A percentile compares a stretch with the other conserved stretches of the same genome.
These are phyloP conservation scores for Porphyrio hochstetteri DNA, from an alignment of 2,113 vertebrate species.

Conservation along the genomic window DNA sequence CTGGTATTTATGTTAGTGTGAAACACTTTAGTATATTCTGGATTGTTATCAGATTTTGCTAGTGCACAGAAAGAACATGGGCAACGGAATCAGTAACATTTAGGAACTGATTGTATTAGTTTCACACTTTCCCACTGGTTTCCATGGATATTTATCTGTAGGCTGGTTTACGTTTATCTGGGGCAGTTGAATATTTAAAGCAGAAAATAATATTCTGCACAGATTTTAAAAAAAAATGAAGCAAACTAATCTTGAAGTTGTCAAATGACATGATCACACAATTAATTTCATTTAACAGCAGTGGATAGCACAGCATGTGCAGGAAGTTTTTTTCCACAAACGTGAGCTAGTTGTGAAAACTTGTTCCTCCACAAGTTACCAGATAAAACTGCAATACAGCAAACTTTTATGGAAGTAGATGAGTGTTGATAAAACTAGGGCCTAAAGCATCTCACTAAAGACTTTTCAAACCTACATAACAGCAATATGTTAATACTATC, in stretches of 20 bases:
- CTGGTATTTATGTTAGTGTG: not conserved
- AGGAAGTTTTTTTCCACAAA: not conserved
- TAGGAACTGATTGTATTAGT: not conserved
- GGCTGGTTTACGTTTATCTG: not conserved
- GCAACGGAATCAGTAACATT: not conserved
- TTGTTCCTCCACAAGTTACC: not conserved
- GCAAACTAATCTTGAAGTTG: not conserved
- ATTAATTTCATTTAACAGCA: not conserved
- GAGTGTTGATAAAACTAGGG: not conserved
- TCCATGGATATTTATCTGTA: constrained; percentile 40
- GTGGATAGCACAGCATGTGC: not conserved
- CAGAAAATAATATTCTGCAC: not conserved
- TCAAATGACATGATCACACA: not conserved
- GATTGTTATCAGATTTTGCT: not conserved
- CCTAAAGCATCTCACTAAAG: not conserved
- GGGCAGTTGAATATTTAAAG: not conserved
- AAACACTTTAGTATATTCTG: not conserved
- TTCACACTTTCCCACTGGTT: constrained; percentile 19
- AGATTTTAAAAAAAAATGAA: not conserved
- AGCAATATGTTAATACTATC: not conserved
- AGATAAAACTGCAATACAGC: not conserved
- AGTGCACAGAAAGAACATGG: not conserved
- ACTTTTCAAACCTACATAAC: not conserved
- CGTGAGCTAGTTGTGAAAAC: not conserved
- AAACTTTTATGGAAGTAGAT: not conserved